Conservation (phyloP, 2,797 vertebrate genomes). For the Aldrovandia affinis region DNA sequence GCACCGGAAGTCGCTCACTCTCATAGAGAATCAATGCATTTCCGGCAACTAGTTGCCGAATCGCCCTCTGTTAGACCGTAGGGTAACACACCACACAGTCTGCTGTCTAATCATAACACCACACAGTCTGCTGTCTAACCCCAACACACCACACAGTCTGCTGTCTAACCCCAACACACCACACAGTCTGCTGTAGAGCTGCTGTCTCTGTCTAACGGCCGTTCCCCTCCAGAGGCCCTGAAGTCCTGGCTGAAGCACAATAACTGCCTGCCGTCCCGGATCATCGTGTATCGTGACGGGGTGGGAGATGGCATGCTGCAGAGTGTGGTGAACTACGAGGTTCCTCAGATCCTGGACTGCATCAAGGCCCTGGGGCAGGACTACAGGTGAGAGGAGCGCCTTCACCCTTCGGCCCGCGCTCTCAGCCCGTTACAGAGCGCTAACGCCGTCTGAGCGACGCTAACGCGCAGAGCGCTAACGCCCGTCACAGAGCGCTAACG, state of each 20-base stretch:
- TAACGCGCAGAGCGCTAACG: not conserved
- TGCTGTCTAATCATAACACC: no score
- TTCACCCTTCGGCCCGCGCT: not conserved
- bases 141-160: no score
- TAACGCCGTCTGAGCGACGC: not conserved
- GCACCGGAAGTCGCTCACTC: no score
- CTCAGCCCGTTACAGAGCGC: not conserved
- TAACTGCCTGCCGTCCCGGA: slow-evolving; percentile 83
- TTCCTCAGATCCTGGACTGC: slow-evolving; percentile 86
- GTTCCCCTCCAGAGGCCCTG: slow-evolving; percentile 76
- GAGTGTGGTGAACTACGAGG: slow-evolving; percentile 86
- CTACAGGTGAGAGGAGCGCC: slow-evolving; percentile 75
- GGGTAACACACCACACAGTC: no score
- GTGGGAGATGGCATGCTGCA: slow-evolving; percentile 93
- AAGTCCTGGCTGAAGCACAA: slow-evolving; percentile 84
- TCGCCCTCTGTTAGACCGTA: no score
- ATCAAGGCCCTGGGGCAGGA: slow-evolving; percentile 80
- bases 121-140: no score
- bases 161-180: no score
- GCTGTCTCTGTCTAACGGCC: no score
- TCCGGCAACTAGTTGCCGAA: no score
- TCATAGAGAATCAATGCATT: no score
- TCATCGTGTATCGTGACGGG: slow-evolving; percentile 94
- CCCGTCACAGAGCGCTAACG: no score
- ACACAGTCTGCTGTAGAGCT: not conserved